phyloP scores from a whole-genome alignment of 2,113 vertebrate species.

The Sylvietta virens region DNA sequence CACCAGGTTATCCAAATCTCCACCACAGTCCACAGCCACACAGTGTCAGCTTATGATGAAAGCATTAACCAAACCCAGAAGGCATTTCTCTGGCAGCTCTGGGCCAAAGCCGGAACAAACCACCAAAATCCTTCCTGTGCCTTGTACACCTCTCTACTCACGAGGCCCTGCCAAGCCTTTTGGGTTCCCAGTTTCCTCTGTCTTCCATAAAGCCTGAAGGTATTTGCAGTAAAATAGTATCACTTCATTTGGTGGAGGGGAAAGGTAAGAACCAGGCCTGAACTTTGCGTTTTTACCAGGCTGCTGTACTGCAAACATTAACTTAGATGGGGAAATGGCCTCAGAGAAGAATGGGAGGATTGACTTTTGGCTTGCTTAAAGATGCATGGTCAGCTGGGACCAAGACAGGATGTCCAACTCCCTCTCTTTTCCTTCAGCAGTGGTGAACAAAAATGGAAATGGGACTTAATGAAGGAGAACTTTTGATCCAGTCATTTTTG shows the following conservation, averaged over 20 bases:
- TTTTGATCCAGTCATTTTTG: not conserved
- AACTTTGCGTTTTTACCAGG: not conserved
- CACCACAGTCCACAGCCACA: not conserved
- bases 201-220: not conserved
- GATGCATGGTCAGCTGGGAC: not conserved
- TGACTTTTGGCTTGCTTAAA: not conserved
- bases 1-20: not conserved
- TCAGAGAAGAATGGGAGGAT: not conserved
- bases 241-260: not conserved
- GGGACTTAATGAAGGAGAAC: not conserved
- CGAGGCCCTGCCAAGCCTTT: not conserved
- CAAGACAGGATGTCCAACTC: not conserved
- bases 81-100: not conserved
- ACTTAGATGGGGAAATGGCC: not conserved
- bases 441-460: not conserved
- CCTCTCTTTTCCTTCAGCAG: not conserved
- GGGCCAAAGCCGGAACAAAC: not conserved
- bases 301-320: not conserved
- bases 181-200: not conserved
- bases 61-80: not conserved
- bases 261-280: not conserved
- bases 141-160: not conserved
- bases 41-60: not conserved
- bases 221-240: not conserved
- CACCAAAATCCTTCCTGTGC: not conserved